Base-by-base conservation (phyloP, 1,140 invertebrate genomes). In the Sminthurinus signatus region DNA sequence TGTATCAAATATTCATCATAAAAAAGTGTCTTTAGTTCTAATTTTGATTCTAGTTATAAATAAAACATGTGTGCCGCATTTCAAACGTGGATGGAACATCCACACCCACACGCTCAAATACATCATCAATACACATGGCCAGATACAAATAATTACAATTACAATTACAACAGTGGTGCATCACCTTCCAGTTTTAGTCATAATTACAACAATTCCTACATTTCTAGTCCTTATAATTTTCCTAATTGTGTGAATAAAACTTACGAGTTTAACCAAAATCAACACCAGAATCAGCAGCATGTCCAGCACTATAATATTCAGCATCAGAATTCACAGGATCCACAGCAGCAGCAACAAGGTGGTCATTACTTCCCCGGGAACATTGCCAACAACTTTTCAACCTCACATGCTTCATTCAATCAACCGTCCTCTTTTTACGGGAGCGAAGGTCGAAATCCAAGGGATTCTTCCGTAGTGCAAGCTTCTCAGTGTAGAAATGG, bases 51-150 rank as follows among this genome's bases (percentile, higher is more conserved):
- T n/a, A n/a, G n/a, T n/a, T n/a, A n/a, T n/a, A 36, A 36, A 15
- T 36, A 5, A 36, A 46, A 46, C 5, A 46, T 46, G 44, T 46
- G 44, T 46, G 44, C 44, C 5, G 44, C 44, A 4, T 46, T 46
- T n/a, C 44, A 46, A 46, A 21, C 44, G 5, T 46, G 44, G 44
- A 17, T 21, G 5, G 44, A 46, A 4, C 44, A 46, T 46, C 19
- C 44, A 10, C n/a, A 5, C 44, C 44, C 15, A 52, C 14, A 27
- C 21, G 15, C 19, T 19, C 8, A 48, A 23, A 19, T 23, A 48
- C 44, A 21, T 48, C 32, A 36, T 15, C 50, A 52, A 5, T 52
- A 52, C 50, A 27, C 50, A 14, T 52, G 50, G 50, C 50, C 50
- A 3, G 50, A 52, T 23, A 29, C 21, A 8, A 14, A 10, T 52